phyloP scores from a whole-genome alignment of 2,797 vertebrate genomes.

The Coregonus ussuriensis region DNA sequence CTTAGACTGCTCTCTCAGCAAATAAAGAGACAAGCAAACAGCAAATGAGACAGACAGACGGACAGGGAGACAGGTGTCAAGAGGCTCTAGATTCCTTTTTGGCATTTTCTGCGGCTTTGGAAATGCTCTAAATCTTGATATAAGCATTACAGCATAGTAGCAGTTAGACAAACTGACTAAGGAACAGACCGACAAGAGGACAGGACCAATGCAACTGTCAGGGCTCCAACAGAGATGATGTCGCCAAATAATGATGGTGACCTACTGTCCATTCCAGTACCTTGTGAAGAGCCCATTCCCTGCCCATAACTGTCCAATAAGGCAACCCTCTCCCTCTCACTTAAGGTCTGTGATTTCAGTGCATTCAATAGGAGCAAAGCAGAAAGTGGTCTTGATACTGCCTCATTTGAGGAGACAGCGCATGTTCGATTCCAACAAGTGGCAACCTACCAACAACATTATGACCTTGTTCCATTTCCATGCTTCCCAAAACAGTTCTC shows the following conservation, averaged over 20 bases:
- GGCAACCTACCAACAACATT: conserved; percentile 38
- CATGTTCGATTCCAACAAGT: conserved; percentile 32
- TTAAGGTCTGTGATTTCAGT: conserved; percentile 56
- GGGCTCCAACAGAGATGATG: conserved; percentile 33
- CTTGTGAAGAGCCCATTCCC: conserved; percentile 48
- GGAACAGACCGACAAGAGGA: neutral
- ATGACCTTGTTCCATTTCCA: too few relatives aligned
- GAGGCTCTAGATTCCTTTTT: conserved; percentile 48
- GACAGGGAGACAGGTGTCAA: conserved; percentile 63
- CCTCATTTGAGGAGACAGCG: conserved; percentile 40
- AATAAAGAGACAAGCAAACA: conserved; percentile 64
- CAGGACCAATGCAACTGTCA: conserved; percentile 36
- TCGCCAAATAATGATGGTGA: conserved; percentile 36
- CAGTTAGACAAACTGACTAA: conserved; percentile 50
- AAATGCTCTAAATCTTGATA: conserved; percentile 38
- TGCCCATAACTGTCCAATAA: conserved; percentile 4
- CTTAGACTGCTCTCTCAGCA: conserved; percentile 54
- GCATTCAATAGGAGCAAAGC: conserved; percentile 59
- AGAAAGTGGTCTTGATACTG: conserved; percentile 35
- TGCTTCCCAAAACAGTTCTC: conserved; percentile 49
- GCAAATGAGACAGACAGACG: conserved; percentile 28
- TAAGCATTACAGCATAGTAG: conserved; percentile 54
- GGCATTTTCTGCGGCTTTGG: conserved; percentile 48
- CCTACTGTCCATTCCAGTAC: conserved; percentile 49
- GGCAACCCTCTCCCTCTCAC: conserved; percentile 26